Base-by-base conservation (phyloP, 2,797 vertebrate species). In the Xiphorhynchus erythropygius region DNA sequence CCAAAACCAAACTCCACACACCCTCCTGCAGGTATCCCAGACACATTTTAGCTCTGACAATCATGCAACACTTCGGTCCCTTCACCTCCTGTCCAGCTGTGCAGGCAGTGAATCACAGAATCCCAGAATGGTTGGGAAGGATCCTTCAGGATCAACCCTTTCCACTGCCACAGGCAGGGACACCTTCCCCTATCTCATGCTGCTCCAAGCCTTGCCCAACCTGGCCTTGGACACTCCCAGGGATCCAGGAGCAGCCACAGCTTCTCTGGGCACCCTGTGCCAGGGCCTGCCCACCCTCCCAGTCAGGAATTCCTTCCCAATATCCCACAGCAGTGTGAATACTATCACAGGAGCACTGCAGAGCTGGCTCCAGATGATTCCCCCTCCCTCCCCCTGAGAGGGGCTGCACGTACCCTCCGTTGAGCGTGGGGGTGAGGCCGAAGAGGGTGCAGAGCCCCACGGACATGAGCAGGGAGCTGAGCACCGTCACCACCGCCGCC, bases 381-480 rank as follows among this genome's bases (percentile, higher is more conserved):
- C 63, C 8, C 16, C 32, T 16, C 33, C 57, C 9, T 18, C 18
- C 59, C 35, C 59, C 5, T 5, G 12, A 27, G 4, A 21, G 47
- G 42, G 28, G 53, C 35, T 9, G 55, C 22, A 76, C 99, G 4
- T 98, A 99, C 99, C 99, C 99, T 97, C 99, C 99, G 1, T 99
- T 99, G 79, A 99, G 99, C 1, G 99, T 99, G 13, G 99, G 99
- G 0, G 99, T 99, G 88, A 99, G 98, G 93, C 99, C 99, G 7
- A 99, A 99, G 23, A 99, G 98, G 0, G 99, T 99, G 81, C 99
- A 99, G 68, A 99, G 98, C 52, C 99, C 99, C 27, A 99, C 99
- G 0, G 99, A 99, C 99, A 99, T 99, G 87, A 99, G 99, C 96
- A 99, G 98, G 1, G 99, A 99, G 98, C 99, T 99, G 96, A 99